Conservation (phyloP, 2,113 vertebrate genomes). For the Anseranas semipalmata region DNA sequence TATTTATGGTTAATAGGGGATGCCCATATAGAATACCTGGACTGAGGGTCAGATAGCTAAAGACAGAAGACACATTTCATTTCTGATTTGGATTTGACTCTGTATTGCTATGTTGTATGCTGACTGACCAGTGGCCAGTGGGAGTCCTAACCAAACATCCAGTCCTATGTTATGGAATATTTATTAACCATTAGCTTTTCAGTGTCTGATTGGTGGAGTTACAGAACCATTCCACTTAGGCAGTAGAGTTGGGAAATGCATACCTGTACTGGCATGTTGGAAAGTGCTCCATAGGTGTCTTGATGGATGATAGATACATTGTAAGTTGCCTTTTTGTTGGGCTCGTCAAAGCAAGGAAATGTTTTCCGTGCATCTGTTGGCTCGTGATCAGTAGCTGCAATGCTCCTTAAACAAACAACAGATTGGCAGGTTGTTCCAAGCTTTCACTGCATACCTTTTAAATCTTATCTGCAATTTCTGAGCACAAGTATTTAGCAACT, state of each 20-base stretch:
- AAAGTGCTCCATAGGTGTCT: slow-evolving; percentile 77
- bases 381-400: slow-evolving; percentile 97
- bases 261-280: slow-evolving; percentile 94
- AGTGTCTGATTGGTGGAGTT: neutral
- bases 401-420: slow-evolving; percentile 86
- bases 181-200: neutral
- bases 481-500: neutral
- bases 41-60: neutral
- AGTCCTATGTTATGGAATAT: neutral
- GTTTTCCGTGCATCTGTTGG: slow-evolving; percentile 97
- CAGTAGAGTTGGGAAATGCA: slow-evolving; percentile 4
- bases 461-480: neutral
- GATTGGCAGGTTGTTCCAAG: neutral
- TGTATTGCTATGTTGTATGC: neutral
- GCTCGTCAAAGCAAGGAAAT: slow-evolving; percentile 97
- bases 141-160: neutral
- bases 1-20: neutral
- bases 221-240: neutral
- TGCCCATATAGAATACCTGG: neutral
- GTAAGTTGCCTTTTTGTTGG: slow-evolving; percentile 96
- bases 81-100: neutral
- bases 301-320: slow-evolving; percentile 86
- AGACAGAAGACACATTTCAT: neutral
- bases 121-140: neutral
- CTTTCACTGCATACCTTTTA: neutral